Conservation (phyloP, 2,113 vertebrate genomes). For the Siniperca knerii region DNA sequence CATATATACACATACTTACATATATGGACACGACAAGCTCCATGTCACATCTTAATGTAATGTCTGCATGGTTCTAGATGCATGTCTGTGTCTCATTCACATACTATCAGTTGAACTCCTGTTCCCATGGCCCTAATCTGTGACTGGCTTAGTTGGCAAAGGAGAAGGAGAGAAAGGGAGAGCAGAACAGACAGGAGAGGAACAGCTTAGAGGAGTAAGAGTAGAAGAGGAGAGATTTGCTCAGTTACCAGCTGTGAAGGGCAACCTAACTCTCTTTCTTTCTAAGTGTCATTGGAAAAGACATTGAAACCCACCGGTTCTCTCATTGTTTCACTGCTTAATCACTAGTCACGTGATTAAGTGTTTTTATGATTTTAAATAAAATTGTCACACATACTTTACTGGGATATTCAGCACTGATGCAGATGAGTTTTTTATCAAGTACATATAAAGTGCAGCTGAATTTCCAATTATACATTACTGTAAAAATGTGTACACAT, state of each 20-base stretch:
- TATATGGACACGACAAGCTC: not conserved
- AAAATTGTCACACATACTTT: not conserved
- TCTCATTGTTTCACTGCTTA: slow-evolving; percentile 8
- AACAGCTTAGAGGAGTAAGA: no score
- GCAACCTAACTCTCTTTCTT: slow-evolving; percentile 13
- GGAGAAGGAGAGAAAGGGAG: slow-evolving; percentile 11
- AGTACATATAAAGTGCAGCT: not conserved
- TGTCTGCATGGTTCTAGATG: not conserved
- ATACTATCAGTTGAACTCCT: slow-evolving; percentile 40
- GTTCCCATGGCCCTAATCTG: slow-evolving; percentile 67
- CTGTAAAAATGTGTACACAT: not conserved
- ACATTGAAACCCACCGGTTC: not conserved
- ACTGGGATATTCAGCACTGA: not conserved
- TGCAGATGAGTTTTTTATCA: not conserved
- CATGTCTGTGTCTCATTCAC: slow-evolving; percentile 10
- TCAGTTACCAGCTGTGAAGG: slow-evolving; percentile 27
- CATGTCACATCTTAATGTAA: not conserved
- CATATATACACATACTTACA: no score
- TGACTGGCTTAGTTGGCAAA: slow-evolving; percentile 53
- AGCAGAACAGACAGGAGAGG: no score
- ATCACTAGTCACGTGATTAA: not conserved
- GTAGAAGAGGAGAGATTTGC: not conserved
- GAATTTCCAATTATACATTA: not conserved
- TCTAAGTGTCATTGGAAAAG: not conserved
- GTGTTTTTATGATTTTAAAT: not conserved